Percentiles rank a stretch among this genome's conserved stretches.
Conservation (phyloP, 2,797 vertebrate species). For the Spinibarbus caldwelli region DNA sequence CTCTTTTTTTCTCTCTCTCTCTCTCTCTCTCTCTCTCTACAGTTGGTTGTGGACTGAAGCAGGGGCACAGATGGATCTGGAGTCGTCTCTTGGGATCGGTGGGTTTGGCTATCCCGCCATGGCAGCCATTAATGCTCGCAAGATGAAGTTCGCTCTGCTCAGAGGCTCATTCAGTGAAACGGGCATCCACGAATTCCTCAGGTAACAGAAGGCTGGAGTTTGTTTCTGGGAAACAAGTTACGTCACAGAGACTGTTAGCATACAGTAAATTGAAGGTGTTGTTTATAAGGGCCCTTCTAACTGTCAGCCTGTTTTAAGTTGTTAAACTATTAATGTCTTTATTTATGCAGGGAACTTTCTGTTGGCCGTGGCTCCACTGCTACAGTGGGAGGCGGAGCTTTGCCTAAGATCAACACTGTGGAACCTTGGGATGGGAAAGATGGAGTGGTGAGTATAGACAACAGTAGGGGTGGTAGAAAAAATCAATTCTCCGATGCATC, state of each 20-base stretch:
- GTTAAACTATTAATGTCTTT: conserved; percentile 11
- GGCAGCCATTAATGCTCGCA: conserved; percentile 93
- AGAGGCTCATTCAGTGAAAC: conserved; percentile 96
- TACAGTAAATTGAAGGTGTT: conserved; percentile 24
- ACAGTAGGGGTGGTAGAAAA: no score
- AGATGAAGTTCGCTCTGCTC: conserved; percentile 96
- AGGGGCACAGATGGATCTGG: conserved; percentile 89
- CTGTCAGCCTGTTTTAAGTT: conserved; percentile 28
- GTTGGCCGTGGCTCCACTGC: conserved; percentile 92
- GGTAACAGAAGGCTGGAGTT: conserved; percentile 72
- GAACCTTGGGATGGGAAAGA: conserved; percentile 96
- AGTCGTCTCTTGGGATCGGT: conserved; percentile 89
- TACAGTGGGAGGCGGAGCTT: conserved; percentile 84
- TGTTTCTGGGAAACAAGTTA: conserved; percentile 23
- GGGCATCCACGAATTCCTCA: conserved; percentile 96
- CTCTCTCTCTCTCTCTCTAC: conserved; percentile 2
- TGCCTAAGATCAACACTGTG: conserved; percentile 85
- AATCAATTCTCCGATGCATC: no score
- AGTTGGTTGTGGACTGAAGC: conserved; percentile 98
- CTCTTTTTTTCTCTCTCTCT: no score
- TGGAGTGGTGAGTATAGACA: conserved; percentile 87
- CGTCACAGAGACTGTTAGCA: background rate
- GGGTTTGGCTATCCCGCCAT: conserved; percentile 97
- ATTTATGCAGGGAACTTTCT: conserved; percentile 86
- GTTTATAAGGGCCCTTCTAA: conserved; percentile 21